Percentiles rank a stretch among this genome's conserved stretches.
These are phyloP conservation scores for Amblyraja radiata DNA, from an alignment of 2,797 vertebrate species.

Conservation along the genomic window DNA sequence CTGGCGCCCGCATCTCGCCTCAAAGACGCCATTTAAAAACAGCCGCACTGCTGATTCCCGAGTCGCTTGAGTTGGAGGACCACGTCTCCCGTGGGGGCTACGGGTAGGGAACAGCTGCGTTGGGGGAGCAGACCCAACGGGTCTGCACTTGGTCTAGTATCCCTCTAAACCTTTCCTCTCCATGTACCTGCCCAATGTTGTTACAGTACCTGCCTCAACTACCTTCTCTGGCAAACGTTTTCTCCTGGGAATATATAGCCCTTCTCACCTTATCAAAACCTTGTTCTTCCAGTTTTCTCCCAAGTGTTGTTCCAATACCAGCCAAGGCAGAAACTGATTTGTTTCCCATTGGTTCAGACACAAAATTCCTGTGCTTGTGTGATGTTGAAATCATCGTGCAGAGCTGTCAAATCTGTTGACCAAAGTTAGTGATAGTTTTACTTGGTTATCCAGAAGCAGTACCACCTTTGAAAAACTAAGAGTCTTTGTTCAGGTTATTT, in stretches of 20 bases:
- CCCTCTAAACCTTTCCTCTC: too few species aligned
- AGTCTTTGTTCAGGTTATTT: neutral
- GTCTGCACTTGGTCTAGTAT: too few species aligned
- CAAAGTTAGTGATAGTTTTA: neutral
- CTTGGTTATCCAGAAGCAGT: neutral
- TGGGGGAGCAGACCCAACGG: too few species aligned
- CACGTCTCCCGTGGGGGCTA: too few species aligned
- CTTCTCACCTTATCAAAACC: conserved; percentile 57
- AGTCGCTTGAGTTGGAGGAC: too few species aligned
- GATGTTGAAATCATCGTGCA: conserved; percentile 53
- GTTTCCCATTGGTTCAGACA: conserved; percentile 60
- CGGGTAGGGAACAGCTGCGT: too few species aligned
- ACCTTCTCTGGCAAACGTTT: neutral
- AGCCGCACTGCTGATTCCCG: too few species aligned
- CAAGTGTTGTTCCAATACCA: conserved; percentile 56
- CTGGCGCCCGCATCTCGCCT: too few species aligned
- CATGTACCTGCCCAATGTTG: too few species aligned
- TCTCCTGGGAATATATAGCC: neutral
- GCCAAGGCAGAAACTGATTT: conserved; percentile 53
- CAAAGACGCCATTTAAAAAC: too few species aligned
- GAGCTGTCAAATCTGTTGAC: neutral
- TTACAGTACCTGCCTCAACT: too few species aligned
- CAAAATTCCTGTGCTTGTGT: conserved; percentile 59
- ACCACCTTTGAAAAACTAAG: neutral
- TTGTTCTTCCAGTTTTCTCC: conserved; percentile 52